A percentile compares a stretch with the other conserved stretches of the same genome.
Conservation (phyloP, 2,797 vertebrate species). For the Scarus forsteni region DNA sequence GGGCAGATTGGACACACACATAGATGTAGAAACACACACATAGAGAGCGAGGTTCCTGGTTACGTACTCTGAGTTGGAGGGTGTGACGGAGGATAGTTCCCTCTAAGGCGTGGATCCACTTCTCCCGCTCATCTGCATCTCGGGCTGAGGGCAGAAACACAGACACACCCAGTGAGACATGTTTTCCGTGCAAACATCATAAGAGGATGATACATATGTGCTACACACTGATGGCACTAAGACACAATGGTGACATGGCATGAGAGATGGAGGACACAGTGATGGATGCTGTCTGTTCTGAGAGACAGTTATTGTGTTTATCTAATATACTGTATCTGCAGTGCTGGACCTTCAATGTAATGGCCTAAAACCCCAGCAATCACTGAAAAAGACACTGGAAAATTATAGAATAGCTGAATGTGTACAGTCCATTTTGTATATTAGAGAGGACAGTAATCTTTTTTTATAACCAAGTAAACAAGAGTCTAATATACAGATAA, state of each 20-base stretch:
- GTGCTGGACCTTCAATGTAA: too few relatives aligned
- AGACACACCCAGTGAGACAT: conserved; percentile 63
- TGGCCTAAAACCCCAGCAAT: not conserved
- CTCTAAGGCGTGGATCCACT: conserved; percentile 99
- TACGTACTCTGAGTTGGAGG: conserved; percentile 92
- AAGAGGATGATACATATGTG: conserved; percentile 15
- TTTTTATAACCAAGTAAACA: conserved; percentile 1
- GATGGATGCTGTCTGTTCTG: conserved; percentile 3
- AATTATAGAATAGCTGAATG: not conserved
- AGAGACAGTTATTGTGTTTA: not conserved
- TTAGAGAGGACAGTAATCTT: not conserved
- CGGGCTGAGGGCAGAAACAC: conserved; percentile 86
- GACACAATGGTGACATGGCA: conserved; percentile 46
- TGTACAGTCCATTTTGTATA: not conserved
- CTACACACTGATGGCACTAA: conserved; percentile 25
- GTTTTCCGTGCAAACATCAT: conserved; percentile 46
- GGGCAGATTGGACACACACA: not conserved
- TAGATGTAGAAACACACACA: not conserved
- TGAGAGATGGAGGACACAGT: conserved; percentile 13
- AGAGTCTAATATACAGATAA: not conserved
- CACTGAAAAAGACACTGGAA: not conserved
- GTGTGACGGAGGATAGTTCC: conserved; percentile 98
- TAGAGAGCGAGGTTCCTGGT: not conserved
- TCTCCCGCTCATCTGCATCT: conserved; percentile 98
- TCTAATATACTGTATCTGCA: too few relatives aligned